Conservation (phyloP, 2,113 vertebrate species). For the Sterrhoptilus dennistouni region DNA sequence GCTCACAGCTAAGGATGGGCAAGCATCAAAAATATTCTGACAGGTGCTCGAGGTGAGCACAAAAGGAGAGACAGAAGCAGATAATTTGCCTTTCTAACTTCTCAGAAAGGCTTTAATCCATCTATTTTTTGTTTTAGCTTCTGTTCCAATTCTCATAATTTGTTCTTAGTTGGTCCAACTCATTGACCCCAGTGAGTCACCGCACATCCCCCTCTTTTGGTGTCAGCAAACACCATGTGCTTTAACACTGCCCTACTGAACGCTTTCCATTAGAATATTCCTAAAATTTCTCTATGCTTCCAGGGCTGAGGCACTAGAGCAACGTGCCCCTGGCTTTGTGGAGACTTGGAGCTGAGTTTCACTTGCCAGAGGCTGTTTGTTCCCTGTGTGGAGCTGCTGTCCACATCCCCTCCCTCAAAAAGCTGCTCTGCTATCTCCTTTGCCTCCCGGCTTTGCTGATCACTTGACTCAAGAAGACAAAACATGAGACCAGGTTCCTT, state of each 20-base stretch:
- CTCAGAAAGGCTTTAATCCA: neutral
- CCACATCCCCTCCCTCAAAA: neutral
- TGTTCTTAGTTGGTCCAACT: neutral
- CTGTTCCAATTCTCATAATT: neutral
- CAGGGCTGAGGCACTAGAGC: neutral
- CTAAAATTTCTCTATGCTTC: neutral
- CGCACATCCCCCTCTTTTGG: neutral
- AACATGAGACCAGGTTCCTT: neutral
- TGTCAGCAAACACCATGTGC: neutral
- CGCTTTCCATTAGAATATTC: neutral
- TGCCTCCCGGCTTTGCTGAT: neutral
- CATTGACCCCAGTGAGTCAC: neutral
- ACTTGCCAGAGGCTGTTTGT: neutral
- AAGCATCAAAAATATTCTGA: constrained; percentile 47
- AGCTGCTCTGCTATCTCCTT: neutral
- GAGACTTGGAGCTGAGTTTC: neutral
- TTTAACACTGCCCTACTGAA: neutral
- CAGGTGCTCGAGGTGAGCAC: neutral
- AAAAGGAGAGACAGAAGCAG: constrained; percentile 32
- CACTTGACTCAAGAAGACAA: neutral
- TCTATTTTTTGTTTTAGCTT: neutral
- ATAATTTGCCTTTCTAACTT: constrained; percentile 24
- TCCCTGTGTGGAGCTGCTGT: neutral
- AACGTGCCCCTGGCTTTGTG: neutral
- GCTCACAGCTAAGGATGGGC: constrained; percentile 17